Conservation (phyloP, 2,797 vertebrate genomes). For the Chaenodraco wilsoni region DNA sequence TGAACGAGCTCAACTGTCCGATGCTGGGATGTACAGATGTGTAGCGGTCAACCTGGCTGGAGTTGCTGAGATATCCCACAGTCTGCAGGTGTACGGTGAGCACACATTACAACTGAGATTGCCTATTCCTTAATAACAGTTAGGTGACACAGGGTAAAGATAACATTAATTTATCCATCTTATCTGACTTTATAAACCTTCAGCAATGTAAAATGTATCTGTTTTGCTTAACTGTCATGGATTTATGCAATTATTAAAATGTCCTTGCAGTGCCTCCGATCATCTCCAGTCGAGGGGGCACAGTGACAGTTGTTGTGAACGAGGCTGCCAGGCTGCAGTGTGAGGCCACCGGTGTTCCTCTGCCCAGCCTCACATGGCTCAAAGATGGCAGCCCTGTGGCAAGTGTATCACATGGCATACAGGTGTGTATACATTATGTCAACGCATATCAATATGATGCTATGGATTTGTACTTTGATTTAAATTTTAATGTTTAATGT, state of each 20-base stretch:
- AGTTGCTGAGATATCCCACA: constrained; percentile 86
- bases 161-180: background rate
- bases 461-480: background rate
- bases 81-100: constrained; percentile 93
- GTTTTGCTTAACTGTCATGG: background rate
- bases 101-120: background rate
- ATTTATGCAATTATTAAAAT: background rate
- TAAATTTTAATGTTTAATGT: background rate
- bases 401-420: constrained; percentile 88
- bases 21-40: constrained; percentile 92
- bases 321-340: constrained; percentile 90
- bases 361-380: constrained; percentile 95
- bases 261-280: constrained; percentile 88
- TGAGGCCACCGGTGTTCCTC: constrained; percentile 92
- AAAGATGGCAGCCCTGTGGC: constrained; percentile 96
- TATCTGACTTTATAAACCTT: background rate
- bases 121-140: background rate
- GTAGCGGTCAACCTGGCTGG: constrained; percentile 91
- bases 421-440: constrained; percentile 80
- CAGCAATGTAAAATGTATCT: background rate
- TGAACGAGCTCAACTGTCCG: constrained; percentile 87
- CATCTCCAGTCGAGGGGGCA: constrained; percentile 88
- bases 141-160: background rate
- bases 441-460: background rate
- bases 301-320: constrained; percentile 91